A percentile compares a stretch with the other conserved stretches of the same genome.
These are phyloP conservation scores for Acrocephalus arundinaceus DNA, from an alignment of 2,113 vertebrate genomes.

Conservation along the genomic window DNA sequence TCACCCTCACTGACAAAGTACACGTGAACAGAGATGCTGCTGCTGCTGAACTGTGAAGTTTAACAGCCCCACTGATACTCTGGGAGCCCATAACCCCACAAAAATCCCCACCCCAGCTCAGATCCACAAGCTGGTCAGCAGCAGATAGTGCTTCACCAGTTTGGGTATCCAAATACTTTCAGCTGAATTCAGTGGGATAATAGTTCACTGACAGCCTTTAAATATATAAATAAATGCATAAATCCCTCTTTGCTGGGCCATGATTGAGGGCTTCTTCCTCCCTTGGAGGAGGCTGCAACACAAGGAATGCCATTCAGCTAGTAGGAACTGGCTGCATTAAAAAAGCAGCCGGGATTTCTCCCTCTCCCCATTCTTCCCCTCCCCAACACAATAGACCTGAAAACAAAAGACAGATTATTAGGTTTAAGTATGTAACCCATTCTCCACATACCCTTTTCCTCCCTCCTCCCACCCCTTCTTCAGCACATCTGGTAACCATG, in stretches of 20 bases:
- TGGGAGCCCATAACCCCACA: background rate
- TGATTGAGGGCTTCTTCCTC: background rate
- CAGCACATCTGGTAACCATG: slow-evolving; percentile 97
- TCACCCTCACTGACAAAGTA: background rate
- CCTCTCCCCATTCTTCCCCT: slow-evolving; percentile 43
- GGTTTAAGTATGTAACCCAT: slow-evolving; percentile 73
- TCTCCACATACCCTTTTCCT: slow-evolving; percentile 70
- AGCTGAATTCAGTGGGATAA: slow-evolving; percentile 24
- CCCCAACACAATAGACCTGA: slow-evolving; percentile 80
- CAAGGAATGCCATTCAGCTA: slow-evolving; percentile 88
- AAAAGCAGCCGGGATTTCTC: slow-evolving; percentile 75
- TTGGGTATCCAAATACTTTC: background rate
- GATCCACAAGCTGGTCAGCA: background rate
- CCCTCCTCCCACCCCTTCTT: slow-evolving; percentile 77
- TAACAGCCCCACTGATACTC: background rate
- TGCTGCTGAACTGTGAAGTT: background rate
- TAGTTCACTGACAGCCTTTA: background rate
- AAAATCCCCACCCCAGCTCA: background rate
- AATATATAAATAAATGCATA: background rate
- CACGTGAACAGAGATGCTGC: background rate
- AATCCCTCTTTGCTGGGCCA: slow-evolving; percentile 29
- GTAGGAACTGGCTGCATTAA: slow-evolving; percentile 76
- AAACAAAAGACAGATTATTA: slow-evolving; percentile 97
- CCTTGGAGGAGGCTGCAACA: slow-evolving; percentile 57
- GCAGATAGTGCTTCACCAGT: background rate